phyloP scores from a whole-genome alignment of 2,797 vertebrate genomes.

The Tragopan temminckii region DNA sequence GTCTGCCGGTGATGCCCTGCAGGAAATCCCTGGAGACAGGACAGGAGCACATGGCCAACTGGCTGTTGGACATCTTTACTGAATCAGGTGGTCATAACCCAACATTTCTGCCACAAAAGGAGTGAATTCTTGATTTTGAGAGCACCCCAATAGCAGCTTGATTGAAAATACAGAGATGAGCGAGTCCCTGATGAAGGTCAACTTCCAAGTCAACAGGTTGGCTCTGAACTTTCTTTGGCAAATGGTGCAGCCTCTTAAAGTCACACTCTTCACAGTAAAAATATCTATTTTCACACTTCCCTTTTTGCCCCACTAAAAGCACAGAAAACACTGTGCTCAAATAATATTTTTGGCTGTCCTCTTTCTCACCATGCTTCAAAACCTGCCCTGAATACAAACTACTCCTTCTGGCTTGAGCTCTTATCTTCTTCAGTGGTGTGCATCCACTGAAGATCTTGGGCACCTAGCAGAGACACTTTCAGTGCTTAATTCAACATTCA shows the following conservation, averaged over 20 bases:
- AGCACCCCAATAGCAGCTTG: background rate
- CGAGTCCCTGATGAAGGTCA: background rate
- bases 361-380: background rate
- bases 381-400: background rate
- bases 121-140: background rate
- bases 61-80: background rate
- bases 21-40: background rate
- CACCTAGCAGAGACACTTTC: background rate
- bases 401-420: background rate
- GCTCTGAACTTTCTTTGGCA: background rate
- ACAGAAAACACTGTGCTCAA: background rate
- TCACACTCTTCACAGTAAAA: background rate
- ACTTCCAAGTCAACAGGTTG: background rate
- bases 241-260: background rate
- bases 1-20: background rate
- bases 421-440: background rate
- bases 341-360: background rate
- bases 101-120: background rate
- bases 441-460: background rate
- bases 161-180: background rate
- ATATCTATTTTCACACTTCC: background rate
- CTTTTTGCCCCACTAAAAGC: background rate
- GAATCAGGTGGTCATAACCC: background rate
- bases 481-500: background rate
- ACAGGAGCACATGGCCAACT: background rate